Evolutionary conservation across 92 coral and sea anemone genomes (phyloP), one percentile per base, ranked within the genome.

Genomic region (Paragorgia papillata): DNA sequence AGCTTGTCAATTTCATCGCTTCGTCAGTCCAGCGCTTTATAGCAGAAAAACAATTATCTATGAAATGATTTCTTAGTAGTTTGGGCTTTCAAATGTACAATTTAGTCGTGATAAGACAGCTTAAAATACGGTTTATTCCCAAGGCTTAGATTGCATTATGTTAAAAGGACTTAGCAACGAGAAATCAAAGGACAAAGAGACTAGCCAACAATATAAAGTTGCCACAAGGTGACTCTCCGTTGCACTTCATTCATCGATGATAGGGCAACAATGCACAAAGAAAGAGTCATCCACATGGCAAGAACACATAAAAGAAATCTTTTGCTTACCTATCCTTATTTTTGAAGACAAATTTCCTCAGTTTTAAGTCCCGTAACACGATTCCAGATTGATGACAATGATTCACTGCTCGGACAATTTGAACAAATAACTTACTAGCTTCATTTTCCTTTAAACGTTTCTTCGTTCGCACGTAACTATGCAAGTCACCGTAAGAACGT

Each of bases 341-440:
- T 71, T 93, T 88, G 83, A 93, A 93, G 60, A 93, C 97, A 84
- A 93, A 93, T 77, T 93, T 93, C 85, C 97, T 85, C 49, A 93
- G 87, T 59, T 93, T 93, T 61, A 93, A 85, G 74, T 93, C 97
- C 75, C 97, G 90, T 71, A 93, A 68, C 81, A 93, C 97, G 62
- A 93, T 96, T 63, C 97, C 97, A 75, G 97, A 91, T 24, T 82
- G 87, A 87, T 93, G 97, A 86, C 97, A 93, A 78, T 91, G 93
- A 39, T 88, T 73, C 29, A 93, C 97, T 2, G 96, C 90, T 74
- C 84, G 85, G 76, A 92, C 97, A 80, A 93, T 88, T 75, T 93
- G 97, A 27, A 69, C 81, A 77, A 93, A 93, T 59, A 93, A 76
- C 83, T 86, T 93, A 85, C 91, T 86, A 22, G 97, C 97, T 84